These are phyloP conservation scores for Macroglossus sobrinus DNA, from an alignment of 2,113 vertebrate genomes.

Conservation along the genomic window DNA sequence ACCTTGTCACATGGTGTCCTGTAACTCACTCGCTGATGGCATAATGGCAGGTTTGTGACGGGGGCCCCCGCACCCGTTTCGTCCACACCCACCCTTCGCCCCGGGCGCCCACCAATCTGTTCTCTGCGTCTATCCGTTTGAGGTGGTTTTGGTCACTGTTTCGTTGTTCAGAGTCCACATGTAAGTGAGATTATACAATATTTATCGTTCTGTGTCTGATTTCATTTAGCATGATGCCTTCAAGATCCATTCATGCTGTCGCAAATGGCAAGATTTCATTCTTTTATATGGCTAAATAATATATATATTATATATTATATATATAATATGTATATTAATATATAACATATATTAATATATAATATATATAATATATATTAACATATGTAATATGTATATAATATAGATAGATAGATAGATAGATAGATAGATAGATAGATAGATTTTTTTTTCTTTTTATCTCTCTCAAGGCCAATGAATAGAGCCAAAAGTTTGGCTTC, in stretches of 20 bases:
- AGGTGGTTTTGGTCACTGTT: not conserved
- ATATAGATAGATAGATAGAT: too few relatives aligned
- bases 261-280: not conserved
- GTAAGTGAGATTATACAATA: not conserved
- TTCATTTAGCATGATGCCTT: not conserved
- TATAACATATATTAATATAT: too few relatives aligned
- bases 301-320: not conserved
- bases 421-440: too few relatives aligned
- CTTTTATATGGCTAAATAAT: not conserved
- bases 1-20: not conserved
- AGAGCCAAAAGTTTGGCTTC: not conserved
- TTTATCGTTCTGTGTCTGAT: not conserved
- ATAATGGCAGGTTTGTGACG: not conserved
- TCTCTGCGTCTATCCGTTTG: not conserved
- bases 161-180: not conserved
- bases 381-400: too few relatives aligned
- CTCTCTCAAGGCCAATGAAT: too few relatives aligned
- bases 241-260: not conserved
- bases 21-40: not conserved
- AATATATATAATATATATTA: too few relatives aligned
- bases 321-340: not conserved
- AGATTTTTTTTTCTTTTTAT: not conserved
- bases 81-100: too few relatives aligned
- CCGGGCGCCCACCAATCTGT: not conserved
- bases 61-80: not conserved